These are phyloP conservation scores for Sylvia borin DNA, from an alignment of 2,797 vertebrate genomes.

Conservation along the genomic window DNA sequence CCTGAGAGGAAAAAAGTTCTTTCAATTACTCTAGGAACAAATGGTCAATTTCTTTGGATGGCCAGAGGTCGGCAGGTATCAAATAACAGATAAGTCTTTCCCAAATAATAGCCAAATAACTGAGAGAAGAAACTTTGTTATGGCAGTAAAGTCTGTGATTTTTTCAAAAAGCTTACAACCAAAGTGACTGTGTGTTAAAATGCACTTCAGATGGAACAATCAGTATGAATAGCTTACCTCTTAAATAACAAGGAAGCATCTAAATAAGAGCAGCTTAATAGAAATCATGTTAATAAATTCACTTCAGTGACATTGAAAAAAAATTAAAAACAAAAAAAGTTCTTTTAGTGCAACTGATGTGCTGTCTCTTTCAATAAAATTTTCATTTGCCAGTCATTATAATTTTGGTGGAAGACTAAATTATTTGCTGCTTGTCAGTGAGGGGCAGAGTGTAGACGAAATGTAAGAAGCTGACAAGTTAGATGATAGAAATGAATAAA, in stretches of 20 bases:
- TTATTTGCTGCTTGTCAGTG: conserved; percentile 71
- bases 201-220: not conserved
- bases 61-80: not conserved
- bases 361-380: conserved; percentile 65
- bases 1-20: not conserved
- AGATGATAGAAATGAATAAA: conserved; percentile 77
- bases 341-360: conserved; percentile 48
- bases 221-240: not conserved
- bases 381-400: conserved; percentile 75
- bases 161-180: not conserved
- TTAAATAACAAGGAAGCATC: conserved; percentile 9
- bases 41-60: not conserved
- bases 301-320: conserved; percentile 15
- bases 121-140: not conserved
- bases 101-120: not conserved
- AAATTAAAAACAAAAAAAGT: not conserved
- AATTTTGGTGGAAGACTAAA: conserved; percentile 71
- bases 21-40: not conserved
- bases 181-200: not conserved
- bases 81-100: not conserved
- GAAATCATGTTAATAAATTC: not conserved
- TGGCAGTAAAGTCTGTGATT: not conserved
- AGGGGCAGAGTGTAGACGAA: conserved; percentile 70
- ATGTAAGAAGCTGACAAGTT: conserved; percentile 66
- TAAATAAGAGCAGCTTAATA: not conserved